Base-by-base conservation (phyloP, 2,888 invertebrate species). In the Andrena minutula region DNA sequence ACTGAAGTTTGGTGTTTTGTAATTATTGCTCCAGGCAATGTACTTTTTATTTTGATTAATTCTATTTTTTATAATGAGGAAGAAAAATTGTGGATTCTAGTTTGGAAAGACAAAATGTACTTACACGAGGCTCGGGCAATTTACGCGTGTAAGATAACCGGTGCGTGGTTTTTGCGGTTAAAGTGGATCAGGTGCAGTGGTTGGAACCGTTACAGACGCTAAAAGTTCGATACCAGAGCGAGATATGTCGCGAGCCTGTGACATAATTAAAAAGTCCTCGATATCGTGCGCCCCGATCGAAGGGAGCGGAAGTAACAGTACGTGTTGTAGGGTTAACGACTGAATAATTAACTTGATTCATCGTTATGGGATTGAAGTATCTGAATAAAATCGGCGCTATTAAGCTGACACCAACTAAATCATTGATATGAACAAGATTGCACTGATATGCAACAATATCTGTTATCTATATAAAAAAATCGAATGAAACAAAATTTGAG, bases 181-280 rank as follows among this genome's bases (percentile, higher is more conserved):
- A 73, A 74, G 64, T 69, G 82, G 79, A 84, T 78, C 82, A 79
- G 74, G 79, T 82, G 84, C 86, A 74, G 87, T 69, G 85, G 77
- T 75, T 32, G 41, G 53, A 41, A 65, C 74, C 72, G 83, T 79
- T 79, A 83, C 66, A n/a, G 49, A 63, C 32, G 75, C 64, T 28
- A 79, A 64, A 70, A 83, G 70, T 84, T 77, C 35, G 28, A 26
- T 41, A 41, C 41, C 41, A 5, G 1, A 41, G 41, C 41, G 41
- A 41, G 41, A 41, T 41, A 41, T 41, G 41, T 41, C 32, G 26
- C 12, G 7, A 23, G 10, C 32, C 20, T n/a, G 56, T 32, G 32
- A 56, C 32, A 16, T 56, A 56, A 35, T 68, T 68, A 56, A 53
- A 20, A 65, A 49, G 8, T 41, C 12, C 41, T 41, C 41, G 41